Conservation (phyloP, 2,113 vertebrate species). For the Brienomyrus brachyistius region DNA sequence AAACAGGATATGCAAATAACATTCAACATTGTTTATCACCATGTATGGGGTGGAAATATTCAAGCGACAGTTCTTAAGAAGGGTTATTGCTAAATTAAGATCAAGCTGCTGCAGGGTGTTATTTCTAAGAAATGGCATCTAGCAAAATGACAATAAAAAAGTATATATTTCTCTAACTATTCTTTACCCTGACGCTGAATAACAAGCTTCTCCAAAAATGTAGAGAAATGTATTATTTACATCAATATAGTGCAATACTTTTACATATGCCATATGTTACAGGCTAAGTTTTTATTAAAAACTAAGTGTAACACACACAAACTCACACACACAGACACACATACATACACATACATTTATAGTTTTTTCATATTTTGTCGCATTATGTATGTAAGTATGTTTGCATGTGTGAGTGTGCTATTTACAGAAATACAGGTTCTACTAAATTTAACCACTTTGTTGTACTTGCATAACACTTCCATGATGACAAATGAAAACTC, state of each 20-base stretch:
- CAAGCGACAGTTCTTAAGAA: too few species aligned
- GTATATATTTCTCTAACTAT: background rate
- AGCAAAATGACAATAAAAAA: too few species aligned
- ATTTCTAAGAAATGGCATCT: too few species aligned
- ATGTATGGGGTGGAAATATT: too few species aligned
- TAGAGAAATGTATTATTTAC: background rate
- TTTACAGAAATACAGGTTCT: background rate
- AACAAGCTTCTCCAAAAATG: background rate
- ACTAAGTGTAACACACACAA: background rate
- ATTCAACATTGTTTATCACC: too few species aligned
- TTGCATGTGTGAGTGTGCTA: background rate
- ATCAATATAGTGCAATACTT: background rate
- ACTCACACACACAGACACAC: too few species aligned
- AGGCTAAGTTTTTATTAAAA: too few species aligned
- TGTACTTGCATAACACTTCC: background rate
- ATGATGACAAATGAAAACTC: background rate
- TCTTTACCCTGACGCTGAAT: background rate
- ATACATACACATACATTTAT: background rate
- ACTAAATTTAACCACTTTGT: background rate
- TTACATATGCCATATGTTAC: background rate
- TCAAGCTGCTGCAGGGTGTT: too few species aligned
- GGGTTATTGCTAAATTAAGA: too few species aligned
- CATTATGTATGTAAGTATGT: background rate
- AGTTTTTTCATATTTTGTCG: background rate
- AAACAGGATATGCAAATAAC: too few species aligned